phyloP scores from a whole-genome alignment of 1,140 invertebrate species.

The Drosophila willistoni region DNA sequence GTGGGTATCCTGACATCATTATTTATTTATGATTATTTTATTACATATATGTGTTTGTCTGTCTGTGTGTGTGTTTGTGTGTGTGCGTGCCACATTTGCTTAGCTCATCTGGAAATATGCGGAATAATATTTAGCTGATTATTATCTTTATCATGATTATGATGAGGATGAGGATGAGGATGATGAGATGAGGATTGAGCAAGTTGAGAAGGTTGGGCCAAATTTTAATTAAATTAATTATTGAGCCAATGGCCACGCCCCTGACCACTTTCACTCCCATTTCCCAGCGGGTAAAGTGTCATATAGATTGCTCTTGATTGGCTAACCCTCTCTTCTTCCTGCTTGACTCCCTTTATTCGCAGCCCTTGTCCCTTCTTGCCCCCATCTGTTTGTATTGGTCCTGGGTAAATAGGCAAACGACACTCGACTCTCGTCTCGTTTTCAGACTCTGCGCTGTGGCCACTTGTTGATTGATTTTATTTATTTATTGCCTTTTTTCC shows the following conservation, averaged over 20 bases:
- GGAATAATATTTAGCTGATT: conserved; percentile 45
- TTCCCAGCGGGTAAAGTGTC: conserved; percentile 21
- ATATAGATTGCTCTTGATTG: conserved; percentile 22
- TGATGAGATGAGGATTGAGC: background rate
- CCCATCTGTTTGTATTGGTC: conserved; percentile 6
- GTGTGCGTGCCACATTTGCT: conserved; percentile 22
- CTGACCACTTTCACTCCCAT: background rate
- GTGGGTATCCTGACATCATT: conserved; percentile 65
- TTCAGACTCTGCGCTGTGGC: conserved; percentile 25
- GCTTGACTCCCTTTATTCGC: background rate
- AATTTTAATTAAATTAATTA: conserved; percentile 78
- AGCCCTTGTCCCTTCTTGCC: background rate
- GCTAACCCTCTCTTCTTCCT: background rate
- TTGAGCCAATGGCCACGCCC: conserved; percentile 33
- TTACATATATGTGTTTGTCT: conserved; percentile 50
- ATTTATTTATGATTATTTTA: conserved; percentile 82
- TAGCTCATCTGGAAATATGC: conserved; percentile 39
- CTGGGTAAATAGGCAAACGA: conserved; percentile 17
- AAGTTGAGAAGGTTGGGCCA: background rate
- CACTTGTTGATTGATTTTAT: conserved; percentile 79
- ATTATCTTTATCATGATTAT: conserved; percentile 1
- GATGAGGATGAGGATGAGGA: background rate
- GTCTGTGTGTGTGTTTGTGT: conserved; percentile 15
- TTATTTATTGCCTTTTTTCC: conserved; percentile 43
- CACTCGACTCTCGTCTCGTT: background rate